A percentile compares a stretch with the other conserved stretches of the same genome.
These are phyloP conservation scores for Clusia tigrina DNA, from an alignment of 2,888 invertebrate genomes.

Conservation along the genomic window DNA sequence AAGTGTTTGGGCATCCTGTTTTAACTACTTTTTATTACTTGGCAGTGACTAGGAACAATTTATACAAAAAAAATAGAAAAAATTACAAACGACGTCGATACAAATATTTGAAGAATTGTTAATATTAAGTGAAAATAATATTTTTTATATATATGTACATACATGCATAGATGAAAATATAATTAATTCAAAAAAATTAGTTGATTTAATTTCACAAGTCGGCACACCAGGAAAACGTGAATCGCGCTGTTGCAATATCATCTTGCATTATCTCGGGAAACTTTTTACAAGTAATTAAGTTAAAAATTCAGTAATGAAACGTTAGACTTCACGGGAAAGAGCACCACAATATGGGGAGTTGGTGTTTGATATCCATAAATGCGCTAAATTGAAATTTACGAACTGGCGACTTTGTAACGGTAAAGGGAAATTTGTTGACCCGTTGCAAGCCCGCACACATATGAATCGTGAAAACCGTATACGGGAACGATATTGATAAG, in stretches of 20 bases:
- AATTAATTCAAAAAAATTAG: no score
- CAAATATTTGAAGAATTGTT: background rate
- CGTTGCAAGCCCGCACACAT: background rate
- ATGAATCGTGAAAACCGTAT: no score
- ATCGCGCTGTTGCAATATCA: no score
- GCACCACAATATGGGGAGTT: background rate
- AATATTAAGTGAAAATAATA: background rate
- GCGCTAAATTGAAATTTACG: background rate
- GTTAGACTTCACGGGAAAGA: background rate
- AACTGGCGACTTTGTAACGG: background rate
- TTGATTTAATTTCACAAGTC: no score
- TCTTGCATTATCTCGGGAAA: no score
- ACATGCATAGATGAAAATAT: no score
- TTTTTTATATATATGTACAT: background rate
- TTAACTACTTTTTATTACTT: conserved; percentile 1
- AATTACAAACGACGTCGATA: background rate
- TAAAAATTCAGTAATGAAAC: background rate
- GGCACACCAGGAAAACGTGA: no score
- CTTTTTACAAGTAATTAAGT: background rate
- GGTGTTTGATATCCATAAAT: background rate
- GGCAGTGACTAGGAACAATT: conserved; percentile 14
- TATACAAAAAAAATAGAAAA: background rate
- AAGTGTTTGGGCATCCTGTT: background rate
- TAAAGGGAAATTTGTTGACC: background rate
- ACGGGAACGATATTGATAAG: background rate